Conservation (phyloP, 2,113 vertebrate species). For the Grantiella picta region DNA sequence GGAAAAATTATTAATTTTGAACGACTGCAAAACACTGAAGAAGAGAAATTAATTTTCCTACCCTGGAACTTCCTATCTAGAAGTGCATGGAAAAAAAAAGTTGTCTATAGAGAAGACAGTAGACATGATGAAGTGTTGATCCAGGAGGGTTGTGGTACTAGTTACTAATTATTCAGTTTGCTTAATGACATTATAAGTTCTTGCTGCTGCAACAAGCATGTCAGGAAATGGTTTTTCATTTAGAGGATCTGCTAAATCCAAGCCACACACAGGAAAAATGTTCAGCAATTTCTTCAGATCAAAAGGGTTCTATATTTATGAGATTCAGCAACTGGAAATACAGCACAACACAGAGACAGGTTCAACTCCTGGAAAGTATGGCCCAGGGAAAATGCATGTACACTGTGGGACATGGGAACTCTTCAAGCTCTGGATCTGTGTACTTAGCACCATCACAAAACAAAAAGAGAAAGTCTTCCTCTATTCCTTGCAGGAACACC, state of each 20-base stretch:
- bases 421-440: background rate
- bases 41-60: background rate
- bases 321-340: background rate
- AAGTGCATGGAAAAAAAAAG: background rate
- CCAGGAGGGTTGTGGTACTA: background rate
- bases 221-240: background rate
- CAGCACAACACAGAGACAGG: background rate
- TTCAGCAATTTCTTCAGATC: rapidly evolving
- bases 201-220: background rate
- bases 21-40: background rate
- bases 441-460: background rate
- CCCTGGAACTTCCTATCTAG: background rate
- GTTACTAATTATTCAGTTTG: background rate
- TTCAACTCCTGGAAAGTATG: background rate
- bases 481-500: background rate
- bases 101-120: background rate
- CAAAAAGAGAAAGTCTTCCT: background rate
- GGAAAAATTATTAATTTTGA: background rate
- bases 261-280: background rate
- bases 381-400: background rate
- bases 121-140: background rate
- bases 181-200: background rate
- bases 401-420: background rate
- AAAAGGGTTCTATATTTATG: background rate
- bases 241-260: background rate